A percentile compares a stretch with the other conserved stretches of the same genome.
Conservation (phyloP, 2,113 vertebrate genomes). For the Pelecanoides urinatrix region DNA sequence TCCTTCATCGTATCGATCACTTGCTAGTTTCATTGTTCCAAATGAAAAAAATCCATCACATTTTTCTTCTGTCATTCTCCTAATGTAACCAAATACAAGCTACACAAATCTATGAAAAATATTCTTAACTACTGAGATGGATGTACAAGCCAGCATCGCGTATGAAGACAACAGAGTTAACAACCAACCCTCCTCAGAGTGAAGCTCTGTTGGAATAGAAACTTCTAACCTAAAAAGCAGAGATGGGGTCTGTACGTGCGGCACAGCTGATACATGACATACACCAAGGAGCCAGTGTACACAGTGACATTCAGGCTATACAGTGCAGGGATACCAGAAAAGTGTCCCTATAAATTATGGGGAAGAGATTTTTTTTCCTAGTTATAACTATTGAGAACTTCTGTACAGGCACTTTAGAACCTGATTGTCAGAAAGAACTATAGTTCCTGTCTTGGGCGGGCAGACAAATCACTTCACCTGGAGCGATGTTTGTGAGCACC, state of each 20-base stretch:
- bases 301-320: neutral
- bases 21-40: neutral
- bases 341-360: neutral
- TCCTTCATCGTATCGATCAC: neutral
- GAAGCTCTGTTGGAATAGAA: neutral
- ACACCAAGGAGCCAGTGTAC: neutral
- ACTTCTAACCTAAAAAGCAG: neutral
- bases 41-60: neutral
- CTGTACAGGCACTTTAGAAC: neutral
- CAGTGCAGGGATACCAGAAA: neutral
- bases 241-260: neutral
- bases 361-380: neutral
- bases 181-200: neutral
- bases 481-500: neutral
- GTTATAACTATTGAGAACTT: neutral
- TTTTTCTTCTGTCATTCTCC: neutral
- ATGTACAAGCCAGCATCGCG: neutral
- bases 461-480: neutral
- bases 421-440: neutral
- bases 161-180: neutral
- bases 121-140: neutral
- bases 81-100: neutral
- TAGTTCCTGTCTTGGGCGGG: neutral
- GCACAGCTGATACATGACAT: neutral
- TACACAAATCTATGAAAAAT: neutral